Base-by-base conservation (phyloP, 2,113 vertebrate species). In the Ceuthmochares aereus region DNA sequence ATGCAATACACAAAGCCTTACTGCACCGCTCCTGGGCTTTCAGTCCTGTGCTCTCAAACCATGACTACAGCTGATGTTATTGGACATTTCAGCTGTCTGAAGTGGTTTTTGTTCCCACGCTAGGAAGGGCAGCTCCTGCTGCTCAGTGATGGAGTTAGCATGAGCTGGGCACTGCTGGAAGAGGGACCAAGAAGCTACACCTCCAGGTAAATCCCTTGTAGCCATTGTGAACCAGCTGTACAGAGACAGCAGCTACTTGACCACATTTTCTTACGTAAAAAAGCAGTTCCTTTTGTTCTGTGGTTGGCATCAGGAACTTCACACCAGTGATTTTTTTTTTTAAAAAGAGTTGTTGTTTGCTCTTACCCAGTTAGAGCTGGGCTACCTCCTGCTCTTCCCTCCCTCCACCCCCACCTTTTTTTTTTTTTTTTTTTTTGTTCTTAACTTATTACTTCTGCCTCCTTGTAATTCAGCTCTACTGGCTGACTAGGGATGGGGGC, bases 271-370 rank as follows among this genome's bases (percentile, higher is more conserved):
- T 83, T 42, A 70, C 10, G 6, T 43, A 56, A 87, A 86, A 80
- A 54, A 59, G 12, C 63, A 22, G 47, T 60, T 88, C 60, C 63
- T 89, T 95, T 77, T 84, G 34, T 78, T 89, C 84, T 84, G 80
- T 70, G 66, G 68, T 75, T 78, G 84, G 80, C 80, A 78, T 84
- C 86, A 89, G 93, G 86, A 92, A 84, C 76, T 90, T 77, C 76
- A 63, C 79, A 62, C 8, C 47, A 89, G 42, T 77, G 82, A 49
- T n/a, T 73, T 58, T 82, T 37, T 54, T 40, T 15, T 47, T 21
- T 19, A 20, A 14, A 7, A 10, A 45, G 37, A 15, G 16, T 60
- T 59, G 55, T 59, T 49, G n/a, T 83, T 91, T 84, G 74, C 67
- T 81, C 56, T 81, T 59, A 74, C 19, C 10, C 29, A 5, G 34